Percentiles rank a stretch among this genome's conserved stretches.
These are phyloP conservation scores for Pachycephus smyrnensis DNA, from an alignment of 2,888 invertebrate species.

Conservation along the genomic window DNA sequence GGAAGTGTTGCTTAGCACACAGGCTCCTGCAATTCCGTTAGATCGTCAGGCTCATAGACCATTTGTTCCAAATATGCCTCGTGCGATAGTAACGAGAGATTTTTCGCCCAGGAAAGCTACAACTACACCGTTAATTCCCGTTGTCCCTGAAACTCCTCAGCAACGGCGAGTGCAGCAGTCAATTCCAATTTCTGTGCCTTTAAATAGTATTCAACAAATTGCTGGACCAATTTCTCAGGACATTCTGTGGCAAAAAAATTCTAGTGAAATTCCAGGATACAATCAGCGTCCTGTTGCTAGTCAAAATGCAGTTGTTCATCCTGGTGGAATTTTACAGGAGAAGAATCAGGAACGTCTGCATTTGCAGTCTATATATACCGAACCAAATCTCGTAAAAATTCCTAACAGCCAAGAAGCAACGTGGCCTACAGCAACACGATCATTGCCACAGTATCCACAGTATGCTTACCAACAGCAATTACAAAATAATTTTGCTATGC, in stretches of 20 bases:
- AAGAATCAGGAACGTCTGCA: conserved; percentile 13
- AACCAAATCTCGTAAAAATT: not conserved
- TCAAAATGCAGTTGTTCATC: conserved; percentile 25
- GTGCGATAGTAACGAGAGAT: not conserved
- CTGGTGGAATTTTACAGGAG: conserved; percentile 2
- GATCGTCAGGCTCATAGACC: conserved; percentile 33
- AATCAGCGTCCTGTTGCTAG: conserved; percentile 41
- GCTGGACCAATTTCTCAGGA: not conserved
- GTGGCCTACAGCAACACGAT: too few species aligned
- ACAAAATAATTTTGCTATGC: conserved; percentile 23
- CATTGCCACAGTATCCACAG: conserved; percentile 16
- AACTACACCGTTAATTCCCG: not conserved
- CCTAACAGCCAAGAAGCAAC: too few species aligned
- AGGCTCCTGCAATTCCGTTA: too few species aligned
- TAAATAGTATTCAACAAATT: too few species aligned
- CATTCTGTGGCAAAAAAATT: not conserved
- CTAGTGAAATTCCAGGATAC: conserved; percentile 12
- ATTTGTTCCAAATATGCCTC: conserved; percentile 35
- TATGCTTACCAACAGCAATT: conserved; percentile 31
- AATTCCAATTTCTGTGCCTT: too few species aligned
- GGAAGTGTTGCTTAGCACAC: too few species aligned
- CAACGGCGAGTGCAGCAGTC: not conserved
- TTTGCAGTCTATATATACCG: not conserved
- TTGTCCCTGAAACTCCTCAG: not conserved
- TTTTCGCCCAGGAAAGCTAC: conserved; percentile 4